phyloP scores from a whole-genome alignment of 2,113 vertebrate genomes.

The Peucedramus taeniatus region DNA sequence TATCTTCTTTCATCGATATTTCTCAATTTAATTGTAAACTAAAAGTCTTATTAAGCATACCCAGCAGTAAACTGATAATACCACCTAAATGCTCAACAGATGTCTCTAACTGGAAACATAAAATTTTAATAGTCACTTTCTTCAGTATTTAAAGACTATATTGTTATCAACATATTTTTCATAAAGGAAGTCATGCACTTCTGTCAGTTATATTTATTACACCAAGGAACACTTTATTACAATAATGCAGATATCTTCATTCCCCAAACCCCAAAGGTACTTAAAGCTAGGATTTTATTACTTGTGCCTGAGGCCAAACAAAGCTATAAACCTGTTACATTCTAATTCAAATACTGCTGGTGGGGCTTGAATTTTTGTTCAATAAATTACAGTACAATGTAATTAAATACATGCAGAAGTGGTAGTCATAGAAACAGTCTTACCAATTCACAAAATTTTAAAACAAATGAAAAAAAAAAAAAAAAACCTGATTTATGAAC shows the following conservation, averaged over 20 bases:
- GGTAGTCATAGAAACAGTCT: constrained; percentile 62
- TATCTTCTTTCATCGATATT: constrained; percentile 37
- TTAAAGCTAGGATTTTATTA: constrained; percentile 80
- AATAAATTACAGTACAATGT: constrained; percentile 68
- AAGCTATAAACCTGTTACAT: constrained; percentile 76
- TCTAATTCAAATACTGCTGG: constrained; percentile 66
- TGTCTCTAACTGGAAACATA: constrained; percentile 74
- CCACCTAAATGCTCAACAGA: constrained; percentile 72
- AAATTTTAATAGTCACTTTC: constrained; percentile 77
- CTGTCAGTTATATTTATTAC: constrained; percentile 83
- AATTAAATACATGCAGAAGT: constrained; percentile 71
- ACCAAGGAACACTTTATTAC: constrained; percentile 79
- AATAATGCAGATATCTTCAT: constrained; percentile 84
- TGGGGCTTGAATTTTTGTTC: constrained; percentile 58
- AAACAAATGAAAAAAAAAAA: constrained; percentile 41
- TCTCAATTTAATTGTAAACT: constrained; percentile 64
- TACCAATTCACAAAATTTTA: constrained; percentile 61
- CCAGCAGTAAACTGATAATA: constrained; percentile 65
- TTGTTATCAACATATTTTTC: constrained; percentile 79
- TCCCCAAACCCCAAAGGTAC: constrained; percentile 77
- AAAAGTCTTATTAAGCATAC: constrained; percentile 63
- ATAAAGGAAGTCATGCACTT: constrained; percentile 73
- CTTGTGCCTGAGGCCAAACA: constrained; percentile 75
- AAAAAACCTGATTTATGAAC: constrained; percentile 32
- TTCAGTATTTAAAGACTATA: constrained; percentile 76